Evolutionary conservation across 2,888 invertebrate species (phyloP), one percentile per base, ranked within the genome.

Genomic region (Chloroclystis v-ata): DNA sequence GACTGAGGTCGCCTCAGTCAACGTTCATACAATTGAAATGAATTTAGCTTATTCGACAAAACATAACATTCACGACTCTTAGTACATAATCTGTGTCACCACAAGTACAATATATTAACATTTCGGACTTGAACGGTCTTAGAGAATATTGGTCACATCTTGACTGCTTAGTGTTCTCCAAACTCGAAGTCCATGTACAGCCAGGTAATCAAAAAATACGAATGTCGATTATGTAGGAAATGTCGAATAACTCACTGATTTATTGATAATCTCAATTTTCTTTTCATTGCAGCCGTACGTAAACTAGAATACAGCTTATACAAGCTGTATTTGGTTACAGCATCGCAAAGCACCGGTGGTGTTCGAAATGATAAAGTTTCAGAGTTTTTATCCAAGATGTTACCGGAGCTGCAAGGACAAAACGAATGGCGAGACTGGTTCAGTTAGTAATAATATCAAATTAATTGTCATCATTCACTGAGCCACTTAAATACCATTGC

Each of bases 371-470:
- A 98, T 28, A 95, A 95, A 78, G 92, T 97, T 43, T 89, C 91
- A 12, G 98, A 98, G 57, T 98, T 98, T 82, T 94, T 98, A 71
- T 89, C 91, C 7, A 96, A 94, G 83, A 91, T 97, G 91, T 91
- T 96, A 4, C 89, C 93, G 10, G 97, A 97, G 63, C 78, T 98
- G 35, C 97, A 97, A 72, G 93, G 92, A 38, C 96, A 96, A 72
- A 89, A 90, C 49, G 98, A 98, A 74, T 98, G 98, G 97, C 96
- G 94, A 71, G 98, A 98, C 63, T 98, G 98, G 98, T 98, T 97
- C 83, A 94, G 98, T 98, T 91, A 90, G 92, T 90, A 33, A 13
- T 14, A 4, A 24, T 4, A 3, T 6, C 24, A 24, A 24, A 24
- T 24, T 6, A 24, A 24, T 4, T 6, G 3, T 4, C 24, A 4